Conservation (phyloP, 2,888 invertebrate genomes). For the Magallana nippona region DNA sequence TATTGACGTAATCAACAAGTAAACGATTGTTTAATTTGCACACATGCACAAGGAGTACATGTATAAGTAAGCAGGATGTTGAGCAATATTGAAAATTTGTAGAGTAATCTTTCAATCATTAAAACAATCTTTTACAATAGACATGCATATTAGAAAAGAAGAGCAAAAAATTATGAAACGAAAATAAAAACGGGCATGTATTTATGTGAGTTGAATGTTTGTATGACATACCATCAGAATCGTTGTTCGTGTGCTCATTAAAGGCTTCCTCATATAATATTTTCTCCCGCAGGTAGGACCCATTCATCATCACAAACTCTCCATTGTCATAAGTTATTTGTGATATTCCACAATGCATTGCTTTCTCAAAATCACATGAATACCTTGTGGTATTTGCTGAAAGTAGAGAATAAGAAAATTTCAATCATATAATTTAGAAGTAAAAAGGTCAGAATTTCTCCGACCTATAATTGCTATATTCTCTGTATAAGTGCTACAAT, state of each 20-base stretch:
- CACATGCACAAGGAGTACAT: too few species aligned
- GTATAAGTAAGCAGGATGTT: too few species aligned
- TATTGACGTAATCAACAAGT: too few species aligned
- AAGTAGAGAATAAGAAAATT: not conserved
- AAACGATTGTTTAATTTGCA: too few species aligned
- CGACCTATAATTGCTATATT: too few species aligned
- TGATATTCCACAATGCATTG: conserved; percentile 67
- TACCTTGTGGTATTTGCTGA: conserved; percentile 50
- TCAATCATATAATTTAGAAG: not conserved
- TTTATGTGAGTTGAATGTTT: not conserved
- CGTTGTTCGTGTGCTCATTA: conserved; percentile 64
- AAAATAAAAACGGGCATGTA: not conserved
- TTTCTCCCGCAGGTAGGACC: conserved; percentile 51
- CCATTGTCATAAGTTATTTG: conserved; percentile 63
- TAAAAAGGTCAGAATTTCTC: too few species aligned
- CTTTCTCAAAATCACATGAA: conserved; percentile 71
- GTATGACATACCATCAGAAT: conserved; percentile 56
- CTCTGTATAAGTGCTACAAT: too few species aligned
- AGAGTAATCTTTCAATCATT: too few species aligned
- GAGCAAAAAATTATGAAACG: not conserved
- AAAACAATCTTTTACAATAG: too few species aligned
- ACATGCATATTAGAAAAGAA: too few species aligned
- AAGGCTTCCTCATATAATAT: conserved; percentile 51
- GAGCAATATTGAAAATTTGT: too few species aligned
- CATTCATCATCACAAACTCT: conserved; percentile 69